Base-by-base conservation (phyloP, 2,888 invertebrate genomes). In the Pheosia gnoma region DNA sequence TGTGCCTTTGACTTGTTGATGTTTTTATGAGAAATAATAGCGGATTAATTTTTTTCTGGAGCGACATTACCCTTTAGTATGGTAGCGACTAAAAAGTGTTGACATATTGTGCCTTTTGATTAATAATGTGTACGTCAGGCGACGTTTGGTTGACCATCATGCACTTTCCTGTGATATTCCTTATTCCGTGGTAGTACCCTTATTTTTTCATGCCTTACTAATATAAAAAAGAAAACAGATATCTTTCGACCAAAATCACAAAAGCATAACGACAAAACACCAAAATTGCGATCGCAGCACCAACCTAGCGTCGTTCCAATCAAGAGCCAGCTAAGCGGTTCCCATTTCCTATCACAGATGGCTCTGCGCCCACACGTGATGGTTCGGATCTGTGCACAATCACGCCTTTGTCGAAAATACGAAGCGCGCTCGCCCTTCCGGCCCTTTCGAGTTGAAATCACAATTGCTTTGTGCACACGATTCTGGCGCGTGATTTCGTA, bases 311-410 rank as follows among this genome's bases (percentile, higher is more conserved):
- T 67, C 65, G 75, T 74, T 80, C 78, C 84, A 86, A 86, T 85
- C 85, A 81, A 75, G 71, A 76, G 73, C 71, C 70, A 79, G 79
- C 84, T 86, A 89, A 91, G 88, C 87, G 88, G 83, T 91, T 81
- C 87, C 83, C 78, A 89, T 91, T 91, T 91, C 91, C 91, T 85
- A 75, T 73, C 78, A 80, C 81, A 92, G 93, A 91, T 93, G 93
- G 88, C 89, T 86, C 73, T 85, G 83, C 71, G 70, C 72, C 72
- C 68, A 81, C 76, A 75, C 73, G 74, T 60, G 59, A 70, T 65
- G 68, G 68, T 85, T 82, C 80, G 78, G 73, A 76, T 84, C 84
- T 78, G 72, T 73, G 80, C 73, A 79, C 87, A 89, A 91, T 90
- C 87, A 87, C 72, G 75, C 80, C 80, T 82, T 83, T 83, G 86